A percentile compares a stretch with the other conserved stretches of the same genome.
Conservation (phyloP, 1,140 invertebrate species). For the Oedothorax gibbosus region DNA sequence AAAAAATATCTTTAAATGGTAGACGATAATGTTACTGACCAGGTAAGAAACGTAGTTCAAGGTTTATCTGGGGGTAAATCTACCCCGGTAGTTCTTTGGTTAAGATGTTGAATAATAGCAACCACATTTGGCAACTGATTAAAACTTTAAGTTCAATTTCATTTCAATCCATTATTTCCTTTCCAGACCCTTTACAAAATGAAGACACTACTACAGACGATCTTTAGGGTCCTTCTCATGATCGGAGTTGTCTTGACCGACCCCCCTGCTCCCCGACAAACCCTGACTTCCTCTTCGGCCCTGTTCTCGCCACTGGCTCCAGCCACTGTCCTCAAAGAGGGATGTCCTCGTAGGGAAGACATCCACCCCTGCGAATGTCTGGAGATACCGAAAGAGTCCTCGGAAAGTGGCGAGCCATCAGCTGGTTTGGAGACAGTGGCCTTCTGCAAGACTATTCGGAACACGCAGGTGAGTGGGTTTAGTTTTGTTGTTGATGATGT, state of each 20-base stretch:
- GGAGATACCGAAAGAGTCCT: constrained; percentile 35
- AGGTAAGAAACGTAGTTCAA: too few relatives aligned
- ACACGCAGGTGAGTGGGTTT: constrained; percentile 23
- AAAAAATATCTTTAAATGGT: too few relatives aligned
- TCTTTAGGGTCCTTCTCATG: background rate
- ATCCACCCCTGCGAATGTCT: constrained; percentile 63
- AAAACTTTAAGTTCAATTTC: background rate
- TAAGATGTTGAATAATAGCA: too few relatives aligned
- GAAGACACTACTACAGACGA: background rate
- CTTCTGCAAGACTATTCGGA: constrained; percentile 64
- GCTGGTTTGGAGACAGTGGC: constrained; percentile 60
- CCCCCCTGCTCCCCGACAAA: background rate
- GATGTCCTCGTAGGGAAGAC: constrained; percentile 61
- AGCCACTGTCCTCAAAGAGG: constrained; percentile 15
- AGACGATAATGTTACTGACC: too few relatives aligned
- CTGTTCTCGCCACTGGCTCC: constrained; percentile 37
- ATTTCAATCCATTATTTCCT: background rate
- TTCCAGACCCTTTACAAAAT: background rate
- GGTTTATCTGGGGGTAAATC: too few relatives aligned
- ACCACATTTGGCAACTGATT: too few relatives aligned
- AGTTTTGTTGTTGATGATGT: too few relatives aligned
- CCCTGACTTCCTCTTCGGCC: background rate
- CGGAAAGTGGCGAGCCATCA: constrained; percentile 10
- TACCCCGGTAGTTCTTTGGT: too few relatives aligned
- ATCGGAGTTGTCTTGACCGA: background rate